Base-by-base conservation (phyloP, 2,797 vertebrate genomes). In the Cyprinella venusta region DNA sequence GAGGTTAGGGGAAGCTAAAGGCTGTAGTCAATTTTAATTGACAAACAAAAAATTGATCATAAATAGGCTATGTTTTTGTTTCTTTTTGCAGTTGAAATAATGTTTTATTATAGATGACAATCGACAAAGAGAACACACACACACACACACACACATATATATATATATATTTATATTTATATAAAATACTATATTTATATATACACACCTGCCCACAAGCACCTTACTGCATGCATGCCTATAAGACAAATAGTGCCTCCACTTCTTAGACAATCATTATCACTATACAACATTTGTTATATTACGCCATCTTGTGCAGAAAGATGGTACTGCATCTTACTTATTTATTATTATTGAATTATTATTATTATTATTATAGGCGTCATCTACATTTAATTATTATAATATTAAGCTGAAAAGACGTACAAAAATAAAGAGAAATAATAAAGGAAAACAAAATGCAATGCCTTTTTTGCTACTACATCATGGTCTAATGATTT, bases 241-340 rank as follows among this genome's bases (percentile, higher is more conserved):
- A 12, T 56, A 38, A n/a, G n/a, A n/a, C n/a, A n/a, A n/a, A n/a
- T n/a, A n/a, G n/a, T n/a, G n/a, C n/a, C n/a, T n/a, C 4, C 7
- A 59, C 24, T 76, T 45, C 24, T 76, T 45, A 48, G 18, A 33
- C 24, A 8, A 42, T 40, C 59, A 2, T 71, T 10, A 63, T 16
- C 1, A 1, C n/a, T 56, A 24, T 30, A 13, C 38, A 80, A 72
- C 9, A n/a, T 68, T 82, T 82, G 81, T 82, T 67, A 45, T 56
- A 68, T 45, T 59, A 21, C 63, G 63, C 63, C 81, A 68, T 59
- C 81, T 69, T 59, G 81, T 82, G 72, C 33, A 16, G 6, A 56
- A 42, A 45, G 4, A 5, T 33, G n/a, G 45, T 67, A 65, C 48
- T 42, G n/a, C 64, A 54, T 2, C 10, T 15, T n/a, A n/a, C n/a